Conservation (phyloP, 2,888 invertebrate genomes). For the Sinopyrophorus schimmeli region DNA sequence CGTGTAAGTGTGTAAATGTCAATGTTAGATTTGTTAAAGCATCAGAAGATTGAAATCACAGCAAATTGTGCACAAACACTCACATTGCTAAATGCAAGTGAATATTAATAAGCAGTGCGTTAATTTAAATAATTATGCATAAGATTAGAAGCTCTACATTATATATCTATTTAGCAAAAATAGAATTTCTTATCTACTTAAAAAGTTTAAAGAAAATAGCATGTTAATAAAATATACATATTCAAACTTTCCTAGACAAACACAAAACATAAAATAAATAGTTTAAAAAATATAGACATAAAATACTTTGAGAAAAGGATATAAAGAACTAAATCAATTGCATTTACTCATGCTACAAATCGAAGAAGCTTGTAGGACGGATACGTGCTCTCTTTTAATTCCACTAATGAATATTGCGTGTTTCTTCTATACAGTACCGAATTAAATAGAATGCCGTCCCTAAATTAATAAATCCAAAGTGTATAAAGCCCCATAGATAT, state of each 20-base stretch:
- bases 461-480: too few relatives aligned
- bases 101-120: constrained; percentile 2
- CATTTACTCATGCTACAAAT: constrained; percentile 9
- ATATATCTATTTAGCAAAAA: constrained; percentile 19
- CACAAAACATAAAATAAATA: neutral
- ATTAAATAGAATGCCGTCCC: too few relatives aligned
- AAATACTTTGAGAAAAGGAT: neutral
- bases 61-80: constrained; percentile 38
- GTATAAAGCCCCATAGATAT: too few relatives aligned
- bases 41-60: constrained; percentile 38
- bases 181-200: constrained; percentile 6
- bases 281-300: constrained; percentile 4
- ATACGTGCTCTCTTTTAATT: constrained; percentile 27
- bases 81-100: constrained; percentile 5
- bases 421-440: too few relatives aligned
- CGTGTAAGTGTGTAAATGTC: constrained; percentile 31
- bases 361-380: constrained; percentile 32
- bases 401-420: constrained; percentile 9
- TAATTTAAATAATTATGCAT: constrained; percentile 3
- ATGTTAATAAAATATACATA: constrained; percentile 6
- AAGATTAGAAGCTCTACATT: constrained; percentile 8
- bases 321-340: constrained; percentile 2
- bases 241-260: constrained; percentile 4
- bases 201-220: neutral
- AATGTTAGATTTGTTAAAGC: constrained; percentile 23